These are phyloP conservation scores for Oryzaephilus surinamensis DNA, from an alignment of 1,140 invertebrate species.

Conservation along the genomic window DNA sequence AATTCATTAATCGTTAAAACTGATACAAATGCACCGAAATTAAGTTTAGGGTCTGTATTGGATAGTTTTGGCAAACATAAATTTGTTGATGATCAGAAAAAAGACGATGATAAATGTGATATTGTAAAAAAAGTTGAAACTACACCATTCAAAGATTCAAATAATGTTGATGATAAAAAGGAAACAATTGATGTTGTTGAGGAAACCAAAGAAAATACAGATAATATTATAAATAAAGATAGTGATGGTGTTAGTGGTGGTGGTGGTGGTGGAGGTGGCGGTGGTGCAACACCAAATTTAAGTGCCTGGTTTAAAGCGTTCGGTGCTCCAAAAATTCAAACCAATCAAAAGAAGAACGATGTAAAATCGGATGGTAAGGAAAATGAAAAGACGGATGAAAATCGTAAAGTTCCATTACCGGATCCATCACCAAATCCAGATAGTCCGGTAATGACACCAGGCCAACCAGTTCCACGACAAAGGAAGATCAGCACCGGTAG, in stretches of 20 bases:
- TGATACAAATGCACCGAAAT: slow-evolving; percentile 57
- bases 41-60: slow-evolving; percentile 70
- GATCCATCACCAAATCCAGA: slow-evolving; percentile 35
- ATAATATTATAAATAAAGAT: slow-evolving; percentile 11
- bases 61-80: slow-evolving; percentile 51
- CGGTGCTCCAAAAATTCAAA: slow-evolving; percentile 57
- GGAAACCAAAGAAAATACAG: too few relatives aligned
- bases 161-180: not conserved
- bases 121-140: slow-evolving; percentile 19
- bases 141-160: slow-evolving; percentile 9
- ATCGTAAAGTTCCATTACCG: slow-evolving; percentile 18
- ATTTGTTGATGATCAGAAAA: slow-evolving; percentile 40
- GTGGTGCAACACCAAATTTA: slow-evolving; percentile 65
- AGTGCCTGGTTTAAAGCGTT: slow-evolving; percentile 88
- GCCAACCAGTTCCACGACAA: slow-evolving; percentile 46
- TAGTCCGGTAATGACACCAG: slow-evolving; percentile 37
- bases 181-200: not conserved
- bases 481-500: slow-evolving; percentile 59
- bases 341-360: slow-evolving; percentile 34
- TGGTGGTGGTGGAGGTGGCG: too few relatives aligned
- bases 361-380: slow-evolving; percentile 35
- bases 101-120: slow-evolving; percentile 14
- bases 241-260: slow-evolving; percentile 21
- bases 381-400: slow-evolving; percentile 38
- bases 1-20: slow-evolving; percentile 42